These are phyloP conservation scores for Stercorarius parasiticus DNA, from an alignment of 2,113 vertebrate genomes.

Conservation along the genomic window DNA sequence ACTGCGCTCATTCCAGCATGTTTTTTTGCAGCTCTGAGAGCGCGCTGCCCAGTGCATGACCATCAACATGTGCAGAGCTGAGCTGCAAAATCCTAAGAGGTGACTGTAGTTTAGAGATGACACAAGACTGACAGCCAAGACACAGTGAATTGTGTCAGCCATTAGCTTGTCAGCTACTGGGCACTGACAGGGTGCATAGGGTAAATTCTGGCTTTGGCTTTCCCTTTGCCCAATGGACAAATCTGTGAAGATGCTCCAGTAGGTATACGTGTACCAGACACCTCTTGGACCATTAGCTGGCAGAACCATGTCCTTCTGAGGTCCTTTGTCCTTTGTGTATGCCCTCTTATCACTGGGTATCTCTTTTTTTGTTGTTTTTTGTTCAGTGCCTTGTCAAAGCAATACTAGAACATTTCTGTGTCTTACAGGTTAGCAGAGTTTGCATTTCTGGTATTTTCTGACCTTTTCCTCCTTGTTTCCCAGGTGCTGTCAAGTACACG, in stretches of 20 bases:
- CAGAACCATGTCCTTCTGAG: not conserved
- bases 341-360: not conserved
- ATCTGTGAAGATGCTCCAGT: not conserved
- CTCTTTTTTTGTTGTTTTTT: not conserved
- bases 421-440: not conserved
- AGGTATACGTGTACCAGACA: fast-evolving
- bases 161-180: not conserved
- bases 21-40: not conserved
- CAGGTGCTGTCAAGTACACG: constrained; percentile 87
- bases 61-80: fast-evolving
- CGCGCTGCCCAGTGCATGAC: not conserved
- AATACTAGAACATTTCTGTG: fast-evolving
- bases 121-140: not conserved
- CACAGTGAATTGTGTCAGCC: not conserved
- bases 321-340: not conserved
- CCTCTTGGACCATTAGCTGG: not conserved
- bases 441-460: not conserved
- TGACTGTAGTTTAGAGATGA: not conserved
- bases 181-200: fast-evolving
- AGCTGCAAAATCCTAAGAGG: not conserved
- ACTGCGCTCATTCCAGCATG: not conserved
- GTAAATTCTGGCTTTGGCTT: not conserved
- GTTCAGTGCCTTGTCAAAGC: not conserved
- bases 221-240: not conserved
- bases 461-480: not conserved